phyloP scores from a whole-genome alignment of 2,797 vertebrate species.

The Manis crassicaudata region DNA sequence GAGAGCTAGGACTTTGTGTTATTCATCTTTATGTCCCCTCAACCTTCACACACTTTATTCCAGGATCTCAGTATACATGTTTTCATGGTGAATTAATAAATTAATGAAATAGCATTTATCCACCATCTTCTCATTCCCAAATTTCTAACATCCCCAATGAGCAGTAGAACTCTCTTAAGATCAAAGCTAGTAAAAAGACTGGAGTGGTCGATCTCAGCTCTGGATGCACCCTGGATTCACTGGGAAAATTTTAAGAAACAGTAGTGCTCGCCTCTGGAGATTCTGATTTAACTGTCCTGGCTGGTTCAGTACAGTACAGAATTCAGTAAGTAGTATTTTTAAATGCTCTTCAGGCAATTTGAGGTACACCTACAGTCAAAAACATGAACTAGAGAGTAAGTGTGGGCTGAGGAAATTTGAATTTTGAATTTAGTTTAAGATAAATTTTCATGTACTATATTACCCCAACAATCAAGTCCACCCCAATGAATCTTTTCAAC shows the following conservation, averaged over 20 bases:
- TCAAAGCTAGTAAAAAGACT: neutral
- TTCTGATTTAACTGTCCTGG: conserved; percentile 43
- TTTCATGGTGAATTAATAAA: neutral
- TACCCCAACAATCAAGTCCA: conserved; percentile 66
- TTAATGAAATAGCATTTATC: neutral
- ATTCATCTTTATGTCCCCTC: neutral
- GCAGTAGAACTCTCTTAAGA: neutral
- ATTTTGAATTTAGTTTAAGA: conserved; percentile 66
- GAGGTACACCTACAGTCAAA: conserved; percentile 50
- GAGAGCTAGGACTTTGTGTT: neutral
- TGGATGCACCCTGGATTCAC: neutral
- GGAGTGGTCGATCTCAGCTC: neutral
- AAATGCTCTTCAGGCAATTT: conserved; percentile 51
- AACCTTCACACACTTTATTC: neutral
- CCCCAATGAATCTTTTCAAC: conserved; percentile 54
- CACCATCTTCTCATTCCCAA: neutral
- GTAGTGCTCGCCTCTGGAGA: neutral
- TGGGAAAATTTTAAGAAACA: conserved; percentile 13
- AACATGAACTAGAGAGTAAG: conserved; percentile 53
- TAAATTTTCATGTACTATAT: conserved; percentile 67
- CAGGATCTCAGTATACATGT: neutral
- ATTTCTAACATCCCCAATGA: neutral
- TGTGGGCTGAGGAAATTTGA: conserved; percentile 67
- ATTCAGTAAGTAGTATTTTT: conserved; percentile 61
- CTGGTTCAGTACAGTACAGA: neutral